Evolutionary conservation across 2,888 invertebrate species (phyloP), one percentile per base, ranked within the genome.

Genomic region (Fragum sueziense): DNA sequence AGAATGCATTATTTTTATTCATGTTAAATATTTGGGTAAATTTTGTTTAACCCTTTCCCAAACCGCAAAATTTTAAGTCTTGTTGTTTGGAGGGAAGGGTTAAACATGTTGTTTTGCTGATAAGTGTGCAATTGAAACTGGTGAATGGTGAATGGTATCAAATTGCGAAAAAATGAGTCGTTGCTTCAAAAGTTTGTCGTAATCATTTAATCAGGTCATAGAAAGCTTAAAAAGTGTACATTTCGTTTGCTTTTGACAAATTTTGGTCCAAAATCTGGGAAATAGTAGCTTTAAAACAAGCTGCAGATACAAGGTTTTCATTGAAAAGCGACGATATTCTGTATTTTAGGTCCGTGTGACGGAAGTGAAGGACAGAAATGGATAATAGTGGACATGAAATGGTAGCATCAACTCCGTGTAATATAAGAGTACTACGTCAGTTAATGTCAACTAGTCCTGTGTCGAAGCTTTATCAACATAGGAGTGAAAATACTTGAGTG

Each of bases 301-400:
- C n/a, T n/a, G n/a, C n/a, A n/a, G n/a, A n/a, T n/a, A n/a, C n/a
- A n/a, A n/a, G n/a, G n/a, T n/a, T n/a, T n/a, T n/a, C n/a, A n/a
- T n/a, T n/a, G n/a, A n/a, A n/a, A n/a, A n/a, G n/a, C n/a, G n/a
- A n/a, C n/a, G n/a, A n/a, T n/a, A n/a, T n/a, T n/a, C n/a, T n/a
- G n/a, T n/a, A n/a, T n/a, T n/a, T n/a, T n/a, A 91, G 91, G 90
- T 31, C 84, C 86, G 47, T 91, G 91, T 82, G 87, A 86, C 74
- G 89, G 87, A 9, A 84, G 85, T 70, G 80, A 83, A 7, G 83
- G 85, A 33, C 91, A 91, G 67, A 88, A 91, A 74, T 91, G 91
- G 91, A 74, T 85, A 9, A 84, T 91, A 25, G 83, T 86, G 61
- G 91, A 90, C 67, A 89, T 90, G 88, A 89, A 90, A 69, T 59